Evolutionary conservation across 2,888 invertebrate species (phyloP).

Genomic region (Hanleya hanleyi): DNA sequence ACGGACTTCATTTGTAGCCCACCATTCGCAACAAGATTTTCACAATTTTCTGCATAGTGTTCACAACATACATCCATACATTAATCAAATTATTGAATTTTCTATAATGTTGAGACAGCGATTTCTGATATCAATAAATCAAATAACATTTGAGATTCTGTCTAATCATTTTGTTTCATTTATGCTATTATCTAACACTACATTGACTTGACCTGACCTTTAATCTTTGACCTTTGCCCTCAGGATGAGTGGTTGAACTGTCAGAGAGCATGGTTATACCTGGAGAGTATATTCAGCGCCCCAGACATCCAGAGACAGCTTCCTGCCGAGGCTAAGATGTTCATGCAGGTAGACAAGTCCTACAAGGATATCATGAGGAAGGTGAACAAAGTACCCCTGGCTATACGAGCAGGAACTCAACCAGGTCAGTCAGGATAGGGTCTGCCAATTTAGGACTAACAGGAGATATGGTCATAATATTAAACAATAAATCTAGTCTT

Average conservation of each 20-base stretch:
- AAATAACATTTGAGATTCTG: too few species aligned
- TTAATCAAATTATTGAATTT: too few species aligned
- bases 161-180: neutral
- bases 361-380: constrained; percentile 92
- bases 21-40: too few species aligned
- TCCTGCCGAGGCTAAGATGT: constrained; percentile 74
- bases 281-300: constrained; percentile 74
- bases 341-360: constrained; percentile 87
- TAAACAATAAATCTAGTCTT: too few species aligned
- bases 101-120: too few species aligned
- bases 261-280: constrained; percentile 74
- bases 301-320: constrained; percentile 74
- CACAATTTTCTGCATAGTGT: too few species aligned
- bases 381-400: constrained; percentile 83
- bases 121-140: too few species aligned
- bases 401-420: constrained; percentile 86
- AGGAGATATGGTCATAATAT: too few species aligned
- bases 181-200: neutral
- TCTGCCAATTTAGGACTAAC: too few species aligned
- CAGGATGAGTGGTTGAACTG: constrained; percentile 77
- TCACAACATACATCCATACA: too few species aligned
- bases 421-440: constrained; percentile 74
- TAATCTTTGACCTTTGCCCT: neutral
- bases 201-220: too few species aligned
- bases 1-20: too few species aligned